These are phyloP conservation scores for Beris morrisii DNA, from an alignment of 2,888 invertebrate genomes.

Conservation along the genomic window DNA sequence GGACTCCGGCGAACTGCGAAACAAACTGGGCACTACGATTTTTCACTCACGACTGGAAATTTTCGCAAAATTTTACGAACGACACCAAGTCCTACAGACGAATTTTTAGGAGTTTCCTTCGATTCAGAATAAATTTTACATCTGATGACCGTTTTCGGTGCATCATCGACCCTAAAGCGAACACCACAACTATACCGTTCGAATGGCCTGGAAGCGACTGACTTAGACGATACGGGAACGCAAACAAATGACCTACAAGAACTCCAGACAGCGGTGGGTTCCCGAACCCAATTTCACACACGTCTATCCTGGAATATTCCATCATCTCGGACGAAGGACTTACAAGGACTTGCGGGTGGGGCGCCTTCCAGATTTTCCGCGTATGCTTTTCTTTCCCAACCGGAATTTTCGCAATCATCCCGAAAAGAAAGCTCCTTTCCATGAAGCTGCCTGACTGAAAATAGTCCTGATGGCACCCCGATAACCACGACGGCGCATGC, in stretches of 20 bases:
- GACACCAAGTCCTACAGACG: too few species aligned
- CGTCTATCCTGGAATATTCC: conserved; percentile 12
- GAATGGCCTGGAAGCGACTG: conserved; percentile 33
- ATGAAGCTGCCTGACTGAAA: too few species aligned
- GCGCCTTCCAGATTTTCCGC: conserved; percentile 29
- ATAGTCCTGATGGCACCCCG: too few species aligned
- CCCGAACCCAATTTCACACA: neutral
- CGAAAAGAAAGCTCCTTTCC: too few species aligned
- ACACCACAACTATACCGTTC: conserved; percentile 22
- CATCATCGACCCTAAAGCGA: conserved; percentile 18
- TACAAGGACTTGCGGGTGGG: conserved; percentile 24
- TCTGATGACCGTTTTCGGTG: conserved; percentile 4
- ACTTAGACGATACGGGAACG: conserved; percentile 20
- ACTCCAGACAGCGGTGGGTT: conserved; percentile 20
- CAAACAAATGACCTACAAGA: conserved; percentile 30
- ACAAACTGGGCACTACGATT: too few species aligned
- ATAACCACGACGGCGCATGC: too few species aligned
- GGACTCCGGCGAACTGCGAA: too few species aligned
- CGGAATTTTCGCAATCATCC: neutral
- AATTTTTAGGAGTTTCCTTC: too few species aligned
- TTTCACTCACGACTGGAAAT: too few species aligned
- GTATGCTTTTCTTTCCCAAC: neutral
- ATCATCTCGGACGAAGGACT: neutral
- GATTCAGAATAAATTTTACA: neutral
- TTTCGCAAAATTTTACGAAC: too few species aligned